Conservation (phyloP, 2,113 vertebrate species). For the Podarcis muralis region DNA sequence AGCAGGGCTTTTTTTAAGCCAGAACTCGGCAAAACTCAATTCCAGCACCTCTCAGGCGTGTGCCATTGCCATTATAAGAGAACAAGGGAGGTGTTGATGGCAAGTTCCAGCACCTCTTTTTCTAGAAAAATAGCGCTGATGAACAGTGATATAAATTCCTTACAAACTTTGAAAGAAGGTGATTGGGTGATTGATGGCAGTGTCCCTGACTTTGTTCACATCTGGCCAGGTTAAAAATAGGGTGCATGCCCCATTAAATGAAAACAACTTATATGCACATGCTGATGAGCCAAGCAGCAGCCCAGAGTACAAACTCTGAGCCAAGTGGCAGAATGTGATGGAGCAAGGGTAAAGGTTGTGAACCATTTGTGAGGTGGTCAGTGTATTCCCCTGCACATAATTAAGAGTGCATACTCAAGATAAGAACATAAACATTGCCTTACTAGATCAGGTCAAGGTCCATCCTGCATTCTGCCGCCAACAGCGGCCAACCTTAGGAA, state of each 20-base stretch:
- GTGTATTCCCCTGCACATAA: conserved; percentile 9
- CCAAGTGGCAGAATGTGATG: not conserved
- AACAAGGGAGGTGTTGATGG: too few relatives aligned
- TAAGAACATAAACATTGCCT: conserved; percentile 1
- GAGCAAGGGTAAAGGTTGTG: conserved; percentile 1
- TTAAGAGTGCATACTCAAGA: not conserved
- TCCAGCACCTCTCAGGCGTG: too few relatives aligned
- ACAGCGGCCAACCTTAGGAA: not conserved
- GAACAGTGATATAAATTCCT: not conserved
- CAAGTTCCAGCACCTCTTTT: too few relatives aligned
- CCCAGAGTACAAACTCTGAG: not conserved
- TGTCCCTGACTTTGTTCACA: not conserved
- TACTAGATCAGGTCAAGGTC: conserved; percentile 9
- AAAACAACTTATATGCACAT: not conserved
- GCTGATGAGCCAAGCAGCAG: not conserved
- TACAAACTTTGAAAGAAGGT: not conserved
- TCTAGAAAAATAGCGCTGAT: too few relatives aligned
- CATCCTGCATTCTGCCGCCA: not conserved
- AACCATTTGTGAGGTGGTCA: not conserved
- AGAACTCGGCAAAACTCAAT: too few relatives aligned
- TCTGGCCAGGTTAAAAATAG: not conserved
- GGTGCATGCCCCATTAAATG: not conserved
- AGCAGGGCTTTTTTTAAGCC: too few relatives aligned
- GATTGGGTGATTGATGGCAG: not conserved
- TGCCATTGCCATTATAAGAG: too few relatives aligned